Evolutionary conservation across 2,888 invertebrate species (phyloP).

Genomic region (Malacosoma neustria): DNA sequence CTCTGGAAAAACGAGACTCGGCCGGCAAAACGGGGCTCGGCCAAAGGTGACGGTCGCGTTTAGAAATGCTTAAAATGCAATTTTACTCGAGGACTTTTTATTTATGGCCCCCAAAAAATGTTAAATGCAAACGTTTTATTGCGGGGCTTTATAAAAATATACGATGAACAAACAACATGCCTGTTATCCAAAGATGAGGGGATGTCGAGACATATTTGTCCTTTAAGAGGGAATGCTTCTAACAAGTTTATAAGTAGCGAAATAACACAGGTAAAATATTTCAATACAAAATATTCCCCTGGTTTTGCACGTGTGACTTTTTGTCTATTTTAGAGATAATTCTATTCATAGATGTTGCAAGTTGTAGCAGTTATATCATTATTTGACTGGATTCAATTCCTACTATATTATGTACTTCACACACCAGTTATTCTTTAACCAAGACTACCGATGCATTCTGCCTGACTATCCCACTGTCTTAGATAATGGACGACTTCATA

Average conservation of each 20-base stretch:
- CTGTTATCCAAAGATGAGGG: slow-evolving; percentile 53
- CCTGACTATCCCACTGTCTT: too few species aligned
- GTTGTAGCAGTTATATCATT: too few species aligned
- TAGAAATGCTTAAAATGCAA: slow-evolving; percentile 72
- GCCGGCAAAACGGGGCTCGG: too few species aligned
- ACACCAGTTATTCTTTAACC: too few species aligned
- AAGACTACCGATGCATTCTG: too few species aligned
- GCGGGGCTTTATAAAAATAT: slow-evolving; percentile 66
- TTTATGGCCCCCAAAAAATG: slow-evolving; percentile 67
- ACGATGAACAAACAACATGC: slow-evolving; percentile 67
- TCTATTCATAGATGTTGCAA: too few species aligned
- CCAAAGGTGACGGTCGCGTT: slow-evolving; percentile 58
- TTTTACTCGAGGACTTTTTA: slow-evolving; percentile 62
- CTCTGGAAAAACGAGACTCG: slow-evolving; percentile 27
- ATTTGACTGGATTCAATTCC: too few species aligned
- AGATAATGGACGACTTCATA: too few species aligned
- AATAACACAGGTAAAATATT: slow-evolving; percentile 24
- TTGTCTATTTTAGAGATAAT: too few species aligned
- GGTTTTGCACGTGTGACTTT: too few species aligned
- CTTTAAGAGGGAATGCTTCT: slow-evolving; percentile 34
- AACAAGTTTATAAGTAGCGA: slow-evolving; percentile 33
- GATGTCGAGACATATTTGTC: slow-evolving; percentile 55
- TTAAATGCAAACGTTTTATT: slow-evolving; percentile 73
- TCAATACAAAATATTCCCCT: slow-evolving; percentile 8
- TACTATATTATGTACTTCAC: too few species aligned